Percentiles rank a stretch among this genome's conserved stretches.
These are phyloP conservation scores for Urocyon cinereoargenteus DNA, from an alignment of 2,797 vertebrate genomes.

Conservation along the genomic window DNA sequence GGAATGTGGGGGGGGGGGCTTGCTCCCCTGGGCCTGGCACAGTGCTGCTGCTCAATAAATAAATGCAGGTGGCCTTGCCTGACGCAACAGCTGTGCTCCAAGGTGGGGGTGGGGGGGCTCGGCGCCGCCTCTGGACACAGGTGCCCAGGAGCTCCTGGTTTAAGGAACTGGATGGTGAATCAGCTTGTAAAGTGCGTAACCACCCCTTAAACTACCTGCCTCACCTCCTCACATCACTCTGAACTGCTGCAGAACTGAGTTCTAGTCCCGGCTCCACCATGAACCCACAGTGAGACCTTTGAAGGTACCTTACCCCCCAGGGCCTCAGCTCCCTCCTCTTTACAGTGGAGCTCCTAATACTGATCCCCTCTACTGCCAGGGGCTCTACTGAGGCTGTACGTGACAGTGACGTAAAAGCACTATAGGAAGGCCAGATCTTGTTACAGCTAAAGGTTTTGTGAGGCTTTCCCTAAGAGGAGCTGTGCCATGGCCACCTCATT, in stretches of 20 bases:
- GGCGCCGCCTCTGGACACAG: background rate
- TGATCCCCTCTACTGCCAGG: background rate
- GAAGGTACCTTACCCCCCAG: background rate
- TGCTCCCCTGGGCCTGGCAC: slow-evolving; percentile 19
- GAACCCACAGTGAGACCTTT: background rate
- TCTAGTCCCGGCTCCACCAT: background rate
- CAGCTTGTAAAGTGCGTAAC: background rate
- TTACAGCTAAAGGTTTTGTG: background rate
- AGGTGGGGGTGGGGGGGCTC: background rate
- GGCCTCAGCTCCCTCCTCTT: background rate
- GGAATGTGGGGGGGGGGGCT: background rate
- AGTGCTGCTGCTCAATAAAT: slow-evolving; percentile 81
- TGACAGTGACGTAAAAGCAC: background rate
- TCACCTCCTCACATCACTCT: background rate
- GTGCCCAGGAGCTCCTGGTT: background rate
- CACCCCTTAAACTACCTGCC: background rate
- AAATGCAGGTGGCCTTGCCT: slow-evolving; percentile 81
- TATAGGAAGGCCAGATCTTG: background rate
- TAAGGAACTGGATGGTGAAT: background rate
- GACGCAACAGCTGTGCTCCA: slow-evolving; percentile 75
- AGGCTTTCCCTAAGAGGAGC: background rate
- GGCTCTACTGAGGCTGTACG: background rate
- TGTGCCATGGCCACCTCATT: background rate
- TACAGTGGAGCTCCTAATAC: background rate
- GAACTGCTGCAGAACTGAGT: background rate